A percentile compares a stretch with the other conserved stretches of the same genome.
Conservation (phyloP, 2,888 invertebrate species). For the Melinaea menophilus region DNA sequence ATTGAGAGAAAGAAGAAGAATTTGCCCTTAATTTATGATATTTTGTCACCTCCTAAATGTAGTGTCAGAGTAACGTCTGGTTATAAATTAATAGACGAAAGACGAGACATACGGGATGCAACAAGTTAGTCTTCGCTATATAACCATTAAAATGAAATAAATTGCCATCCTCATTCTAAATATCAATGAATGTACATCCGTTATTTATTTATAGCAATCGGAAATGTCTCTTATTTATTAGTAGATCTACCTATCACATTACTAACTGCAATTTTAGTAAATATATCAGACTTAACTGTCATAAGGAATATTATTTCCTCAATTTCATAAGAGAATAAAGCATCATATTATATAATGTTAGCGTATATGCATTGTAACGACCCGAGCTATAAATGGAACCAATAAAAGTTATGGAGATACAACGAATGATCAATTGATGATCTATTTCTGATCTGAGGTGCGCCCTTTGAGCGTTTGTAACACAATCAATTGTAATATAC, state of each 20-base stretch:
- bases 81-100: slow-evolving; percentile 1
- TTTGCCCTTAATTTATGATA: background rate
- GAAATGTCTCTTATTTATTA: too few species aligned
- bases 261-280: too few species aligned
- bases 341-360: background rate
- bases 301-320: too few species aligned
- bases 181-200: background rate
- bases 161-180: background rate
- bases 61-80: background rate
- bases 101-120: slow-evolving; percentile 2
- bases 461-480: slow-evolving; percentile 21
- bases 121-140: slow-evolving; percentile 2
- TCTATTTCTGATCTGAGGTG: slow-evolving; percentile 36
- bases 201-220: background rate
- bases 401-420: slow-evolving; percentile 32
- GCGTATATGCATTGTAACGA: slow-evolving; percentile 12
- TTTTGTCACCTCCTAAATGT: background rate
- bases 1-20: too few species aligned
- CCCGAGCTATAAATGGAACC: slow-evolving; percentile 26
- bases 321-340: too few species aligned
- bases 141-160: slow-evolving; percentile 1
- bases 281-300: too few species aligned
- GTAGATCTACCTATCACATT: too few species aligned
- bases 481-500: background rate
- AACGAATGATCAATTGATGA: slow-evolving; percentile 33